phyloP scores from a whole-genome alignment of 2,113 vertebrate genomes.

The Neomonachus schauinslandi region DNA sequence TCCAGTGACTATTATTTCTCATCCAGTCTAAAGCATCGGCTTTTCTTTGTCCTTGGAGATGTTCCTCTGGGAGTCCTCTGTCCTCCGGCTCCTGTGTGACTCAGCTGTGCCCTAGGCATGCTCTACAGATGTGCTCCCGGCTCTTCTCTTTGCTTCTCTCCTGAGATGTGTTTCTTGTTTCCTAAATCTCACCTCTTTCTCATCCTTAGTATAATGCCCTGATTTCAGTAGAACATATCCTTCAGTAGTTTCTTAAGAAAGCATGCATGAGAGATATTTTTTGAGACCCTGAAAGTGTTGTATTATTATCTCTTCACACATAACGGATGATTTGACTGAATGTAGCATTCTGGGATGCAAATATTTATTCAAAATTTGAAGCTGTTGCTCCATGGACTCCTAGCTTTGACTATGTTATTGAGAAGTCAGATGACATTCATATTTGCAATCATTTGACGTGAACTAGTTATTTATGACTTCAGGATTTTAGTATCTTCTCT shows the following conservation, averaged over 20 bases:
- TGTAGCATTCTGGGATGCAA: not conserved
- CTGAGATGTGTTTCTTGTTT: not conserved
- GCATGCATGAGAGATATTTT: not conserved
- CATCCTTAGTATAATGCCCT: not conserved
- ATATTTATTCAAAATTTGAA: not conserved
- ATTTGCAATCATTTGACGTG: not conserved
- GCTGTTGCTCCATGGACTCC: not conserved
- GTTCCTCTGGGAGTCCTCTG: not conserved
- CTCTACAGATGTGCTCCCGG: too few relatives aligned
- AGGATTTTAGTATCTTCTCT: not conserved
- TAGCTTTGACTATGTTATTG: not conserved
- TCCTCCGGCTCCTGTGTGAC: not conserved
- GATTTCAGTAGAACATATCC: not conserved
- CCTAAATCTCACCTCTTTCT: not conserved
- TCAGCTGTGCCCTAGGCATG: not conserved
- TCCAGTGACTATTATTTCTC: not conserved
- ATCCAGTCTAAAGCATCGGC: not conserved
- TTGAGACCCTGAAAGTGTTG: not conserved
- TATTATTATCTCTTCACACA: not conserved
- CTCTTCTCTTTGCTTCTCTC: not conserved
- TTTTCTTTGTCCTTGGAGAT: not conserved
- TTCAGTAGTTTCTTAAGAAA: not conserved
- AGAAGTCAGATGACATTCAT: not conserved
- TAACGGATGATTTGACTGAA: not conserved
- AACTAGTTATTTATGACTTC: conserved; percentile 9